Percentiles rank a stretch among this genome's conserved stretches.
These are phyloP conservation scores for Muscicapa comitata DNA, from an alignment of 2,797 vertebrate genomes.

Conservation along the genomic window DNA sequence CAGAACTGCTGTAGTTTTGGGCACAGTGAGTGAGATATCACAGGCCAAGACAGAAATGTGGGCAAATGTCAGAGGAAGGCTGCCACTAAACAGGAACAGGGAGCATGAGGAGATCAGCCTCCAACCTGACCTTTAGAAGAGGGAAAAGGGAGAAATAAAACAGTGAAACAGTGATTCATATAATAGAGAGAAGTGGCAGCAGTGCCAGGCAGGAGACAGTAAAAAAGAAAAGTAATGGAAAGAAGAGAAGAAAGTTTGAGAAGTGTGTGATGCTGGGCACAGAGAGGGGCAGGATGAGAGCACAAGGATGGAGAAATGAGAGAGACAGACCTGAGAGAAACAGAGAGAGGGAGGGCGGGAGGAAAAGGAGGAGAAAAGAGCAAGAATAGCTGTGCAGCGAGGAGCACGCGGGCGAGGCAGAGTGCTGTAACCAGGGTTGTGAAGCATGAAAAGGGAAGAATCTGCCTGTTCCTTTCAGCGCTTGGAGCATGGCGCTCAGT, in stretches of 20 bases:
- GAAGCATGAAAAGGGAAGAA: conserved; percentile 83
- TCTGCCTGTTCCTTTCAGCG: conserved; percentile 78
- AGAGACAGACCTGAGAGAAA: not conserved
- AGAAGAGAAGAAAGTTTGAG: not conserved
- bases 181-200: not conserved
- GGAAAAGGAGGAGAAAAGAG: conserved; percentile 56
- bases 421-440: conserved; percentile 84
- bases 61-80: not conserved
- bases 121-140: not conserved
- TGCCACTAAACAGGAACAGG: not conserved
- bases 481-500: conserved; percentile 82
- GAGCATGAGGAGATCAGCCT: not conserved
- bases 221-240: not conserved
- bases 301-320: not conserved
- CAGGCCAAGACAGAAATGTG: not conserved
- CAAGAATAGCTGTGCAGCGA: conserved; percentile 34
- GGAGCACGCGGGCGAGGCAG: conserved; percentile 46
- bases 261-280: not conserved
- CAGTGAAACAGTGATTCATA: not conserved
- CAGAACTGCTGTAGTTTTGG: not conserved
- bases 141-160: not conserved
- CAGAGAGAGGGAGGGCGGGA: not conserved
- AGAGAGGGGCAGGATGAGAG: not conserved
- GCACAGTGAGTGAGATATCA: not conserved
- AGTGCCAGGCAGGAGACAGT: not conserved